phyloP scores from a whole-genome alignment of 2,888 invertebrate genomes.

The Luffia ferchaultella region DNA sequence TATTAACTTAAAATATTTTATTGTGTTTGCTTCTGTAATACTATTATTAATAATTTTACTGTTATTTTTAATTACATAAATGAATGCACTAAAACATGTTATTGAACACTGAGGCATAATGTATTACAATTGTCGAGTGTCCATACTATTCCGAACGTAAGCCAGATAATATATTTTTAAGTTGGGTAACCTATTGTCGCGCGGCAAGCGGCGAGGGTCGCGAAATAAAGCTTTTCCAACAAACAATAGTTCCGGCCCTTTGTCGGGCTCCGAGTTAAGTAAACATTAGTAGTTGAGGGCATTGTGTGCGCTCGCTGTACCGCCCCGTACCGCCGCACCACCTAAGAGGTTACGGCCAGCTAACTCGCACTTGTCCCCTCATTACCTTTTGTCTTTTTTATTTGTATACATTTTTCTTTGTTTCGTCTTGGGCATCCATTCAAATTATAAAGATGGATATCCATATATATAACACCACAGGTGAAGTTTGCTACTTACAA shows the following conservation, averaged over 20 bases:
- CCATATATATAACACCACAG: too few species aligned
- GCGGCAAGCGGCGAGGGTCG: constrained; percentile 52
- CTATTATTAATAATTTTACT: too few species aligned
- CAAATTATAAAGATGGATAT: too few species aligned
- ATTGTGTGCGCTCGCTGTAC: constrained; percentile 28
- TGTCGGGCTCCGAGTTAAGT: constrained; percentile 57
- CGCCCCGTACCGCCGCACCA: constrained; percentile 24
- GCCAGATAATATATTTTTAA: constrained; percentile 58
- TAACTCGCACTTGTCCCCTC: constrained; percentile 45
- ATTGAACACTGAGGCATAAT: background rate
- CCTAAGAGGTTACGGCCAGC: constrained; percentile 46
- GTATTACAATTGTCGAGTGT: constrained; percentile 2
- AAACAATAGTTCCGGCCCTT: constrained; percentile 67
- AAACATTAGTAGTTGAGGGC: constrained; percentile 62
- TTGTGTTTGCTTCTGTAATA: too few species aligned
- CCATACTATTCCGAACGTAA: constrained; percentile 9
- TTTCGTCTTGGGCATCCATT: too few species aligned
- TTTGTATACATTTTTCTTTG: constrained; percentile 28
- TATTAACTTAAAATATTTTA: too few species aligned
- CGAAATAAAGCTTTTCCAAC: constrained; percentile 63
- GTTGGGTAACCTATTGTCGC: constrained; percentile 64
- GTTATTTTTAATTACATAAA: too few species aligned
- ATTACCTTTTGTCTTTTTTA: constrained; percentile 50
- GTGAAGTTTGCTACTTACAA: too few species aligned
- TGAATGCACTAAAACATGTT: too few species aligned